A percentile compares a stretch with the other conserved stretches of the same genome.
Evolutionary conservation across 2,888 invertebrate species (phyloP).

Genomic region (Hololepta plana): DNA sequence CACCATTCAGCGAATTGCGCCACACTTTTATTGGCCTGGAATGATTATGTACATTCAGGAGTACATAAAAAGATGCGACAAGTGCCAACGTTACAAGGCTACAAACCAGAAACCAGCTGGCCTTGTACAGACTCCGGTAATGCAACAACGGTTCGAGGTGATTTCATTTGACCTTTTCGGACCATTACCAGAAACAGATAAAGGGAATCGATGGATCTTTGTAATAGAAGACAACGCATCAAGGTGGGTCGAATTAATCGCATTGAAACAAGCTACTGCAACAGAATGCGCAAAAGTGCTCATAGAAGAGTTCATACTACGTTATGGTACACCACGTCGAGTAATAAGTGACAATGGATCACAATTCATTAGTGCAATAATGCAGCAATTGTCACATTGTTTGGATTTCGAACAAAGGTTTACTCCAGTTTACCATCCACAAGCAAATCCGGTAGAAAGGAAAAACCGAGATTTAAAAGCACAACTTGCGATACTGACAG

Average conservation of each 20-base stretch:
- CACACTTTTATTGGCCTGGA: slow-evolving; percentile 13
- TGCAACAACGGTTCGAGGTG: slow-evolving; percentile 13
- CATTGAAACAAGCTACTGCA: slow-evolving; percentile 11
- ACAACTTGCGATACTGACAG: slow-evolving; percentile 15
- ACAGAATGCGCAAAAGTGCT: slow-evolving; percentile 13
- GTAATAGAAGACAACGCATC: slow-evolving; percentile 13
- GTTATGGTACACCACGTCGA: slow-evolving; percentile 18
- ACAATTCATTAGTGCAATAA: slow-evolving; percentile 16
- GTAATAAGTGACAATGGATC: slow-evolving; percentile 20
- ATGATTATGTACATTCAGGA: slow-evolving; percentile 13
- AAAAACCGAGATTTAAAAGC: slow-evolving; percentile 18
- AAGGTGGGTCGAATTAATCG: slow-evolving; percentile 14
- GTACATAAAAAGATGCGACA: slow-evolving; percentile 13
- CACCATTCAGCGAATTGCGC: slow-evolving; percentile 5
- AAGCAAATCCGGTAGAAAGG: slow-evolving; percentile 18
- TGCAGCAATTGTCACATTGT: slow-evolving; percentile 17
- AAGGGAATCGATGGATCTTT: slow-evolving; percentile 5
- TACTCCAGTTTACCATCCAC: slow-evolving; percentile 13
- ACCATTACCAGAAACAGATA: slow-evolving; percentile 6
- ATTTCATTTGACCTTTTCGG: slow-evolving; percentile 17
- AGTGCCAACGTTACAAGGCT: slow-evolving; percentile 18
- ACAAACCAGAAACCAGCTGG: slow-evolving; percentile 18
- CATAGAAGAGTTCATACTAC: slow-evolving; percentile 14
- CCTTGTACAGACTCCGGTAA: slow-evolving; percentile 14
- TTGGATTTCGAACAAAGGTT: slow-evolving; percentile 14